Percentiles rank a stretch among this genome's conserved stretches.
phyloP scores from a whole-genome alignment of 2,797 vertebrate species.

The Alectoris magna region DNA sequence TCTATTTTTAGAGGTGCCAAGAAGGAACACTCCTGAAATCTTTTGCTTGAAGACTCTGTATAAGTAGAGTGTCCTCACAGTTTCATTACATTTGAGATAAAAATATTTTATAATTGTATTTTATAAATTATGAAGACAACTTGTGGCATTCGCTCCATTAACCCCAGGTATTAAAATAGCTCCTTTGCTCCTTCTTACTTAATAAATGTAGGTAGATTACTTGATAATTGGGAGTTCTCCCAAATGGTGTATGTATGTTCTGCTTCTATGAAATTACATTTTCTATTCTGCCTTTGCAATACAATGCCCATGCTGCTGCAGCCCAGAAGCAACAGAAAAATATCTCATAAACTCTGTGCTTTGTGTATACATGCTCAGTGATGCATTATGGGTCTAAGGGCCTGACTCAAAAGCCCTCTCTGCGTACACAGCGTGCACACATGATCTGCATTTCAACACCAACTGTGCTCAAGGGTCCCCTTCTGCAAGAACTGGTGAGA shows the following conservation, averaged over 20 bases:
- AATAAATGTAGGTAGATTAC: neutral
- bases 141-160: neutral
- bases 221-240: neutral
- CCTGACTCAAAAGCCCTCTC: neutral
- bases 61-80: neutral
- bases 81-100: neutral
- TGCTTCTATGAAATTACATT: neutral
- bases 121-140: neutral
- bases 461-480: neutral
- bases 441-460: neutral
- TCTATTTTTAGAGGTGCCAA: neutral
- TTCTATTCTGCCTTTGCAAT: neutral
- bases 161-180: neutral
- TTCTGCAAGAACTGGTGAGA: neutral
- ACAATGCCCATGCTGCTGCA: neutral
- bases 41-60: neutral
- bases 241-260: neutral
- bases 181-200: neutral
- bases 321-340: neutral
- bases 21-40: neutral
- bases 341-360: rapidly evolving
- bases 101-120: neutral
- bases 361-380: neutral
- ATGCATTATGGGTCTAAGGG: neutral
- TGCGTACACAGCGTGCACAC: rapidly evolving